Base-by-base conservation (phyloP, 2,797 vertebrate species). In the Cyprinella venusta region DNA sequence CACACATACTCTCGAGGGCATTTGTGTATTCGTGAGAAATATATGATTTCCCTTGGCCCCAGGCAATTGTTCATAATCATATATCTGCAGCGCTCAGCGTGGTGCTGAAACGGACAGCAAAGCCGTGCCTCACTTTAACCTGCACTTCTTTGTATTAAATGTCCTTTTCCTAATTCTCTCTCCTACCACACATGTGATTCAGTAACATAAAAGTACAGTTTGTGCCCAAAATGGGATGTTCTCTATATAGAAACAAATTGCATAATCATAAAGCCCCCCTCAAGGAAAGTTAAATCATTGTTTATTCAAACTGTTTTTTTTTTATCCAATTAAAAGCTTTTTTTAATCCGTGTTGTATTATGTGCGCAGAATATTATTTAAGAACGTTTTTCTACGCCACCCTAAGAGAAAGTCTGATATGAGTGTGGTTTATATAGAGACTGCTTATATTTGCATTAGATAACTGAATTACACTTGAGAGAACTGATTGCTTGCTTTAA, bases 61-160 rank as follows among this genome's bases (percentile, higher is more conserved):
- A 24, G 19, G 30, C 15, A 24, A 68, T 59, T 42, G 4, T 21
- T 15, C n/a, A 38, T 10, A 52, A 67, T 65, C 30, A 80, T 16
- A 54, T 30, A 54, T 21, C 24, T 13, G 9, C 24, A 30, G 80
- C 1, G 2, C 30, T 45, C 54, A 48, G n/a, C 26, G 79, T 80
- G 80, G 84, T 87, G 85, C 86, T 89, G 84, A 89, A 84, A 85
- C 21, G 83, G 88, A 85, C 52, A 85, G 84, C 70, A 52, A 63
- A 84, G 76, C 63, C 36, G 15, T 69, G n/a, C 24, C 15, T 75
- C n/a, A n/a, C 71, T 76, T 76, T 61, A 80, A 42, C 59, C 68
- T 64, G 13, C 12, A 3, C 5, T 75, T 63, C 42, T 26, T 70
- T 16, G 6, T 40, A 52, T 68, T 33, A 9, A 45, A 48, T 2